phyloP scores from a whole-genome alignment of 1,140 invertebrate genomes.

The Drosophila parvula region DNA sequence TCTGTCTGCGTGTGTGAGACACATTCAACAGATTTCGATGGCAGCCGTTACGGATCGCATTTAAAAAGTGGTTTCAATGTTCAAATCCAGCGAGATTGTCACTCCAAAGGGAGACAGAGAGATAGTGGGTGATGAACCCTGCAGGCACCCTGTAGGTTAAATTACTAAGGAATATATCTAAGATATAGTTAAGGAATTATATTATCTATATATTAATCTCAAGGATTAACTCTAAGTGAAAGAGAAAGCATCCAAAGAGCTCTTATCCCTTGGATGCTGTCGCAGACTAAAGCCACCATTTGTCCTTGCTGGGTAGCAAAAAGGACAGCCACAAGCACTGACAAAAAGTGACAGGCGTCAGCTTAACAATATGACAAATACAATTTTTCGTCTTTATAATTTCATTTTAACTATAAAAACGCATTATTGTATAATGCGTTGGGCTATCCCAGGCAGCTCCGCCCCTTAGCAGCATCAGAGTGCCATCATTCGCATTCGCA shows the following conservation, averaged over 20 bases:
- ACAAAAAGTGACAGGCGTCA: conserved; percentile 73
- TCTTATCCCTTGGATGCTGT: neutral
- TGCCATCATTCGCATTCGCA: conserved; percentile 39
- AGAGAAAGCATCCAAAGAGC: neutral
- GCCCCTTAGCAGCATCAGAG: conserved; percentile 12
- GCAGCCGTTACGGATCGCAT: conserved; percentile 78
- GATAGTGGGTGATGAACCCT: conserved; percentile 10
- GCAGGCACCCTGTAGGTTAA: conserved; percentile 1
- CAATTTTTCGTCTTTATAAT: conserved; percentile 79
- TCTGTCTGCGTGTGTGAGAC: conserved; percentile 40
- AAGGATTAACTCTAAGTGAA: neutral
- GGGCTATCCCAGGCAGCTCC: conserved; percentile 24
- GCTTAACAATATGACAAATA: conserved; percentile 83
- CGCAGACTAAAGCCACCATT: neutral
- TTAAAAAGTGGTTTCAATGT: conserved; percentile 77
- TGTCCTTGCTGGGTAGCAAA: conserved; percentile 20
- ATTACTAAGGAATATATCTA: neutral
- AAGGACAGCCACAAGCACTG: conserved; percentile 38
- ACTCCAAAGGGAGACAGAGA: neutral
- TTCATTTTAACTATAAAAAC: conserved; percentile 77
- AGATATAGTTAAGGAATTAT: neutral
- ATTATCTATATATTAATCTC: too few relatives aligned
- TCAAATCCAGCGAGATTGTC: conserved; percentile 37
- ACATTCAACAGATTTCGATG: conserved; percentile 81
- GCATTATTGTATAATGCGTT: conserved; percentile 78